Evolutionary conservation across 2,888 invertebrate species (phyloP).

Genomic region (Itoplectis maculator): DNA sequence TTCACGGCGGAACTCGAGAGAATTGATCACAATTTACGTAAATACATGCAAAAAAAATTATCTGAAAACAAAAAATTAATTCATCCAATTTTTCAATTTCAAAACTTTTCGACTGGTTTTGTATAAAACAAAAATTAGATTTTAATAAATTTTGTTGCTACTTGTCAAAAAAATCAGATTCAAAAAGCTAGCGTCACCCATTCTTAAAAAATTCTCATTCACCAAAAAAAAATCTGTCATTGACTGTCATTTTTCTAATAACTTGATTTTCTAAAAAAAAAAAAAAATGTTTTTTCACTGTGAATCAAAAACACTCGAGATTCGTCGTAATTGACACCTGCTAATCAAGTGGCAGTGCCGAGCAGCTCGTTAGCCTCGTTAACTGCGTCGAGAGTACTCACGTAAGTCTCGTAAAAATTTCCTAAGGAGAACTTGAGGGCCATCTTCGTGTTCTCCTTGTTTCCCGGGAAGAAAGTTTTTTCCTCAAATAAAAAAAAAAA

Average conservation of each 20-base stretch:
- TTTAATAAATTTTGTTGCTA: too few species aligned
- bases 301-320: not conserved
- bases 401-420: conserved; percentile 83
- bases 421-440: conserved; percentile 82
- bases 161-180: not conserved
- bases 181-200: not conserved
- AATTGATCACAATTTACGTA: not conserved
- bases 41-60: not conserved
- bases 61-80: not conserved
- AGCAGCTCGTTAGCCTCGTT: not conserved
- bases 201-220: not conserved
- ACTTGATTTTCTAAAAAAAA: too few species aligned
- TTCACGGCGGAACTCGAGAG: not conserved
- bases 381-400: conserved; percentile 75
- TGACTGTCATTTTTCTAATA: not conserved
- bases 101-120: too few species aligned
- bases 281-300: too few species aligned
- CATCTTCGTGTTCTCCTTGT: conserved; percentile 73
- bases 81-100: too few species aligned
- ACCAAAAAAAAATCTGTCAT: not conserved
- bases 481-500: not conserved
- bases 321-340: conserved; percentile 11
- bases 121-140: too few species aligned
- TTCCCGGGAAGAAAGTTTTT: not conserved
- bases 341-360: too few species aligned